Evolutionary conservation across 2,113 vertebrate genomes (phyloP), one percentile per base, ranked within the genome.

Genomic region (Gnathonemus longibarbis): DNA sequence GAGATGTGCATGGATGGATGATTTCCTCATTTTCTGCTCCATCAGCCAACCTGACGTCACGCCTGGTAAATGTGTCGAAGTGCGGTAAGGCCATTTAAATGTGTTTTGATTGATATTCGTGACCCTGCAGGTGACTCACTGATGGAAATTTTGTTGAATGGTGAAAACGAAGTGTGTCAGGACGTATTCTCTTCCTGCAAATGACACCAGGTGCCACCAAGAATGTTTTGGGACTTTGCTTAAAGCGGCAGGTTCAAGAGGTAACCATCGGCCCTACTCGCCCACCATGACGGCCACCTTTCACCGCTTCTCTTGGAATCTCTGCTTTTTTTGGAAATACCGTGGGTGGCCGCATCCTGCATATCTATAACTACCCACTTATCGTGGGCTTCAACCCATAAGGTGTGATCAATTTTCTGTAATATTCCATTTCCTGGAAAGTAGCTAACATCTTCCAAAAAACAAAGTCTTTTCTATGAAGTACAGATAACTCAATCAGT

Each of bases 1-100:
- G 31, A 77, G 80, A 24, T 89, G 52, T 89, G 80, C 80, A 50
- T 89, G 88, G 88, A 89, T 84, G 88, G 88, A 89, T 70, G 88
- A 49, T 70, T 52, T 74, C 88, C 70, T 31, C 24, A 83, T 56
- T 89, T 88, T 83, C 6, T 83, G 74, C 88, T 42, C 27, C 35
- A 89, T 83, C 70, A 83, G 74, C 77, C 88, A 89, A 89, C 50
- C 70, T 89, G 70, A 56, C n/a, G 50, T 89, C 88, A 74, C 17
- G 17, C 88, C 50, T 89, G 88, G 74, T 89, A 89, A 87, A 89
- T 89, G 88, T 56, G 70, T 83, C 88, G 15, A 27, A 77, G 62
- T 53, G 74, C 17, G 74, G 74, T 83, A 84, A 89, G 45, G 1
- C 31, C 77, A 83, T 83, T 83, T 74, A 84, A 39, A 89, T 89